phyloP scores from a whole-genome alignment of 2,888 invertebrate species.

The Diplazon laetatorius region DNA sequence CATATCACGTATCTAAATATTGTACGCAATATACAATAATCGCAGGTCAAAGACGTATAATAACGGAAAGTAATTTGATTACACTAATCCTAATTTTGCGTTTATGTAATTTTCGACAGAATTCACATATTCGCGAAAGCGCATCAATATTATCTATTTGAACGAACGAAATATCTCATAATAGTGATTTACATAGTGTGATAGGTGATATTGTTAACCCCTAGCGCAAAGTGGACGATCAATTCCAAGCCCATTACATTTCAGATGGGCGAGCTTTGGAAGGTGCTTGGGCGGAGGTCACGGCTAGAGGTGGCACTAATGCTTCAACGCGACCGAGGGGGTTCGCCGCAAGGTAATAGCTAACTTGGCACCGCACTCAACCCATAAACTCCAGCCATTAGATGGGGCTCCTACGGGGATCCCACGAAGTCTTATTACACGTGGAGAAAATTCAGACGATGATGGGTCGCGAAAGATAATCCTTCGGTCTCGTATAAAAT shows the following conservation, averaged over 20 bases:
- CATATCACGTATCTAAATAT: no score
- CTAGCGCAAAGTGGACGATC: slow-evolving; percentile 43
- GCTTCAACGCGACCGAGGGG: slow-evolving; percentile 57
- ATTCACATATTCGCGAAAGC: no score
- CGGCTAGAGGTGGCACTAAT: slow-evolving; percentile 61
- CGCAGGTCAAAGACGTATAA: no score
- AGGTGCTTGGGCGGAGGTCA: slow-evolving; percentile 55
- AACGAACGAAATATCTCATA: background rate
- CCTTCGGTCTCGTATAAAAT: slow-evolving; percentile 61
- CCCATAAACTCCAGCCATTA: slow-evolving; percentile 68
- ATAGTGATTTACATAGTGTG: slow-evolving; percentile 6
- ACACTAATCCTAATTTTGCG: no score
- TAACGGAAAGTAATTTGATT: no score
- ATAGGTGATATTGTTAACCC: slow-evolving; percentile 28
- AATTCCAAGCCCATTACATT: slow-evolving; percentile 52
- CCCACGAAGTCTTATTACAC: slow-evolving; percentile 66
- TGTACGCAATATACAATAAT: no score
- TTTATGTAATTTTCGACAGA: background rate
- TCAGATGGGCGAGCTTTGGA: slow-evolving; percentile 42
- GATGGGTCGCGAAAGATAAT: slow-evolving; percentile 66
- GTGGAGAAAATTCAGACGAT: slow-evolving; percentile 63
- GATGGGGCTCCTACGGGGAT: slow-evolving; percentile 64
- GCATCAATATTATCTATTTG: no score
- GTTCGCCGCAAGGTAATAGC: slow-evolving; percentile 64
- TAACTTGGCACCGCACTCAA: slow-evolving; percentile 67